Evolutionary conservation across 1,140 invertebrate genomes (phyloP), one percentile per base, ranked within the genome.

Genomic region (Mycetomoellerius zeteki): DNA sequence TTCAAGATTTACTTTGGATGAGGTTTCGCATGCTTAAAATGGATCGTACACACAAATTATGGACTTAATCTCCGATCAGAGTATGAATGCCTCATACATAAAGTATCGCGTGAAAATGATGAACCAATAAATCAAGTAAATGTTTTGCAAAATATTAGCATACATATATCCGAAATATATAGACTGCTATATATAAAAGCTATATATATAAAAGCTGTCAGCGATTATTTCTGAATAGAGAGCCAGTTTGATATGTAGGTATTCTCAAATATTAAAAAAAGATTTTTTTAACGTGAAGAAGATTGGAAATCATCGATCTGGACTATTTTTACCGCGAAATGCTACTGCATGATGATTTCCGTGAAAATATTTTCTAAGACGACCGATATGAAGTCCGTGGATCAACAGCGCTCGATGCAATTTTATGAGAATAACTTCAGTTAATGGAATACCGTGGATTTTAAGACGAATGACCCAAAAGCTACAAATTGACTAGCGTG

Each of bases 371-470:
- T 72, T 58, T 56, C 2, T 12, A 10, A 67, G 43, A 78, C 24
- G 19, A 14, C 16, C n/a, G 21, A 54, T 81, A 81, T 37, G 14
- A 80, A 69, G 19, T 52, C 3, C n/a, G 8, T 52, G 14, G 1
- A 4, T 16, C 27, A 50, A 21, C n/a, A 81, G 2, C 12, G 21
- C 14, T 37, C 10, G 10, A 47, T 43, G 67, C 33, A 43, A 1
- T 14, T 27, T 33, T 16, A 72, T 58, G 16, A 19, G 19, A 82
- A 58, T 82, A 82, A 43, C 24, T 58, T 58, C 21, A 21, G 21
- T 72, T 82, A 82, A 82, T 82, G 54, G 37, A 47, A 82, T 58
- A 58, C 33, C 67, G 19, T 10, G 8, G 21, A 10, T 60, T 81
- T 82, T 82, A 47, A 72, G 0, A 19, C 21, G 10, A 52, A 16